Conservation (phyloP, 2,888 invertebrate genomes). For the Hybos culiciformis region DNA sequence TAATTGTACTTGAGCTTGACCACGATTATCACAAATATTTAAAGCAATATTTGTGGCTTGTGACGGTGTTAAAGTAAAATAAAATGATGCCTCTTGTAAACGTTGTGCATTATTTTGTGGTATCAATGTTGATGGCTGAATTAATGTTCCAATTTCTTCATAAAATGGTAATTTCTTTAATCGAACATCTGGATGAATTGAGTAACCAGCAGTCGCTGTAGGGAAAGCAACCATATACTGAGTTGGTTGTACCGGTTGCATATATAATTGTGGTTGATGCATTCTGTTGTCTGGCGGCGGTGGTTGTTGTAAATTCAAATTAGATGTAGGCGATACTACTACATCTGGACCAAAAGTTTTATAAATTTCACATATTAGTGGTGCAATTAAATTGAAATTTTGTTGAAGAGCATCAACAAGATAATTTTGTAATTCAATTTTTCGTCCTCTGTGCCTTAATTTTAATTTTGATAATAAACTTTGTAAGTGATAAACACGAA, state of each 20-base stretch:
- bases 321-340: conserved; percentile 13
- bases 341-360: conserved; percentile 21
- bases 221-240: conserved; percentile 30
- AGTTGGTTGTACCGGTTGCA: conserved; percentile 10
- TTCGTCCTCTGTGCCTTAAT: conserved; percentile 64
- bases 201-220: conserved; percentile 44
- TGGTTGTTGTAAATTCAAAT: too few relatives aligned
- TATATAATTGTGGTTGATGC: conserved; percentile 13
- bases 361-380: conserved; percentile 44
- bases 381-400: conserved; percentile 42
- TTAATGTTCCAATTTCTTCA: conserved; percentile 70
- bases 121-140: conserved; percentile 80
- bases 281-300: conserved; percentile 10
- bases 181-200: conserved; percentile 86
- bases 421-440: conserved; percentile 62
- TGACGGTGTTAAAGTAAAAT: conserved; percentile 82
- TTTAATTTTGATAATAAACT: conserved; percentile 67
- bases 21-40: conserved; percentile 52
- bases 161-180: conserved; percentile 87
- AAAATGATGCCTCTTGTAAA: conserved; percentile 73
- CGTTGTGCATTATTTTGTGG: conserved; percentile 51
- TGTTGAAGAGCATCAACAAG: conserved; percentile 56
- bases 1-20: conserved; percentile 69
- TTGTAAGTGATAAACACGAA: conserved; percentile 75
- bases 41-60: conserved; percentile 84